Base-by-base conservation (phyloP, 2,797 vertebrate species). In the Poeciliopsis presidionis region DNA sequence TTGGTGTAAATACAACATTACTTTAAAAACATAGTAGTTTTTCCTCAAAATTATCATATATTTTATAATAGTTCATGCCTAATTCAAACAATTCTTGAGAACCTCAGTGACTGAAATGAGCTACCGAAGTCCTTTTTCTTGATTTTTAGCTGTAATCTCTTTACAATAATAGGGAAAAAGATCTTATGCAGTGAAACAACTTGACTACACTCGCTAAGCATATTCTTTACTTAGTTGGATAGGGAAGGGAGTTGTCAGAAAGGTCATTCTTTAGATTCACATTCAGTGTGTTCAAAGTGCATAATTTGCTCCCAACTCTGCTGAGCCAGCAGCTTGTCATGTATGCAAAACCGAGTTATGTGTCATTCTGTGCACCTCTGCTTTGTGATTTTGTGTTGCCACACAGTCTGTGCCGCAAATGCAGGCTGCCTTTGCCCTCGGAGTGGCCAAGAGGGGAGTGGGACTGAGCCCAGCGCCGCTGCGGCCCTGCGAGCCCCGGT, bases 361-460 rank as follows among this genome's bases (percentile, higher is more conserved):
- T 82, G 80, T 86, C 79, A 78, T 43, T 78, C 71, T 65, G 82
- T 79, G 76, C 78, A 83, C 80, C 67, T 85, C 85, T 79, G 79
- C 75, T 49, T 89, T 87, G 75, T 78, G 85, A 82, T 88, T 89
- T 80, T 72, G 74, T 80, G 86, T 75, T 86, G 79, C 73, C 67
- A 75, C 67, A 74, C 82, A 81, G 77, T 80, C 74, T 80, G 74
- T 76, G 84, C 74, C 76, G 76, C 79, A 73, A 89, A 77, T 61
- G 74, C 75, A 88, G 92, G 87, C 87, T 82, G 85, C 79, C 79
- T 79, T 88, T 45, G 84, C 93, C 91, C 76, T 75, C 84, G 84
- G 91, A 93, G 82, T 81, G 81, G 85, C 93, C 89, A 89, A 77
- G 47, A 94, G 93, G 89, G 55, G 79, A 77, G 83, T 73, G 86